These are phyloP conservation scores for Myrmecobius fasciatus DNA, from an alignment of 2,113 vertebrate species.

Conservation along the genomic window DNA sequence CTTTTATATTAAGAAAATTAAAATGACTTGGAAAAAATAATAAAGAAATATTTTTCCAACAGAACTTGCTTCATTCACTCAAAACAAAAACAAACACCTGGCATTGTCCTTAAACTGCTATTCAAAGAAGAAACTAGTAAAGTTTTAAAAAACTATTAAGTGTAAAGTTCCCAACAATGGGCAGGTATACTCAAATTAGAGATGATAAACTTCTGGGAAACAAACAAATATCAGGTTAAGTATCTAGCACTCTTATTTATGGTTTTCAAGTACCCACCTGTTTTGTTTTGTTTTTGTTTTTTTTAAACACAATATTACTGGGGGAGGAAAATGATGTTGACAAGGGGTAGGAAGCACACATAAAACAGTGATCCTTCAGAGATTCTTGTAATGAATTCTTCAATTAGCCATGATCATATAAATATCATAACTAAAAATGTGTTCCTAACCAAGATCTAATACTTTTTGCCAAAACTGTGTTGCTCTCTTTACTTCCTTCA, in stretches of 20 bases:
- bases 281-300: not conserved
- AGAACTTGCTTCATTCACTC: conserved; percentile 23
- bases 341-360: conserved; percentile 35
- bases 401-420: conserved; percentile 7
- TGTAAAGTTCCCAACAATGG: conserved; percentile 43
- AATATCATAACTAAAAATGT: conserved; percentile 35
- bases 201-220: conserved; percentile 40
- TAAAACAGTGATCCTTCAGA: conserved; percentile 41
- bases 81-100: conserved; percentile 9
- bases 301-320: conserved; percentile 11
- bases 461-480: not conserved
- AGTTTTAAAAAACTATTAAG: conserved; percentile 37
- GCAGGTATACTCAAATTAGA: conserved; percentile 16
- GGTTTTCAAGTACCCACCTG: conserved; percentile 35
- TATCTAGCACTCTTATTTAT: conserved; percentile 33
- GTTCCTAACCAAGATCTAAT: conserved; percentile 17
- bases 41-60: conserved; percentile 28
- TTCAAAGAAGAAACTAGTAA: conserved; percentile 43
- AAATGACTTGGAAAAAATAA: conserved; percentile 40
- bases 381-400: conserved; percentile 56
- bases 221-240: conserved; percentile 30
- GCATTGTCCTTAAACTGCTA: conserved; percentile 41
- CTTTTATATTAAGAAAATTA: conserved; percentile 48
- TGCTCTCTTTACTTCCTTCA: conserved; percentile 22
- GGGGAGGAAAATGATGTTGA: not conserved